Conservation (phyloP, 2,888 invertebrate species). For the Theretra japonica region DNA sequence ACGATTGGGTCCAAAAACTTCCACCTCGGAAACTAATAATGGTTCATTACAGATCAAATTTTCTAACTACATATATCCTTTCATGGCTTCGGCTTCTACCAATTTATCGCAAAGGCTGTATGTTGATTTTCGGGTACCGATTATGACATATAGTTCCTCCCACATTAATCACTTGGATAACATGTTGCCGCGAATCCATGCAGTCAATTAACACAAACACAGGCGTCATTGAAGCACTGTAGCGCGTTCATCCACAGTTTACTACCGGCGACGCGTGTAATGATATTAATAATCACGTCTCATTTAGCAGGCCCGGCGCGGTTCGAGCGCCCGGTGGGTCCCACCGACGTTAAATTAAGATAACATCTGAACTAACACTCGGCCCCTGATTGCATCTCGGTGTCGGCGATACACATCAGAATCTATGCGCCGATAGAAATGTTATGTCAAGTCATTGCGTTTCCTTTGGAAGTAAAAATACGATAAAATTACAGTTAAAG, state of each 20-base stretch:
- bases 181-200: not conserved
- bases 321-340: slow-evolving; percentile 14
- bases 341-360: slow-evolving; percentile 12
- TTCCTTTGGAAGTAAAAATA: not conserved
- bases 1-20: too few relatives aligned
- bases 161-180: too few relatives aligned
- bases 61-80: too few relatives aligned
- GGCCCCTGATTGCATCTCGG: slow-evolving; percentile 8
- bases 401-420: slow-evolving; percentile 4
- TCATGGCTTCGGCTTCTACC: too few relatives aligned
- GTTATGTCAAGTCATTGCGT: not conserved
- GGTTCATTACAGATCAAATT: too few relatives aligned
- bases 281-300: slow-evolving; percentile 17
- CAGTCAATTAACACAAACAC: not conserved
- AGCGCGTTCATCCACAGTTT: slow-evolving; percentile 10
- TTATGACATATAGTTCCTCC: too few relatives aligned
- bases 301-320: slow-evolving; percentile 12
- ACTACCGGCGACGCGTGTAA: slow-evolving; percentile 2
- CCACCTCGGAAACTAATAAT: too few relatives aligned
- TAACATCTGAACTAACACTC: slow-evolving; percentile 24
- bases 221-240: not conserved
- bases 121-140: too few relatives aligned
- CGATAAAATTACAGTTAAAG: not conserved
- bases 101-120: too few relatives aligned
- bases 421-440: slow-evolving; percentile 6